Base-by-base conservation (phyloP, 2,113 vertebrate species). In the Rhagologus leucostigma region DNA sequence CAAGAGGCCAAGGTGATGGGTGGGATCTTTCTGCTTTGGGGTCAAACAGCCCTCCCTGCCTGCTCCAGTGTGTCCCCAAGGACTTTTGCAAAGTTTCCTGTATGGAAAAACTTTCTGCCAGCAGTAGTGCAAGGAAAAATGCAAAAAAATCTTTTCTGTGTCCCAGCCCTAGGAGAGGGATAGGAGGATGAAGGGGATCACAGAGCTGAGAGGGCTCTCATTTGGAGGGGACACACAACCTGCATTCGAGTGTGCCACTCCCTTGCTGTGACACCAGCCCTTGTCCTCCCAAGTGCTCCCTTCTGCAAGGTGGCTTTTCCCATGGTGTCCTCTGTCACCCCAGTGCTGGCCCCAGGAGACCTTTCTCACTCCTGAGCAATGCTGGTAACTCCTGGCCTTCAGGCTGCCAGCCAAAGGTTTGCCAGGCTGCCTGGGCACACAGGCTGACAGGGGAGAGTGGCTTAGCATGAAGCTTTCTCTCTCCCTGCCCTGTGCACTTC, bases 171-270 rank as follows among this genome's bases (percentile, higher is more conserved):
- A 0, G 18, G 20, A 81, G 12, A 3, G 50, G 30, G 9, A 42
- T 20, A 74, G 56, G 42, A 67, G 52, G 39, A 49, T 4, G 2
- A 59, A 65, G 29, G 35, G 33, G 23, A 42, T 78, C 46, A 80
- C 55, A 57, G 74, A 90, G 64, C 44, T 84, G 64, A 82, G 50
- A 35, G 42, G 16, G 32, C 27, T 90, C 21, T 73, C 79, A 7
- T 81, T 59, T 3, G 3, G 53, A 65, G 75, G 18, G 22, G 33
- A 56, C 13, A 68, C n/a, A n/a, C 3, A 76, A 41, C 41, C 59
- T 8, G 0, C 50, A n/a, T 42, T 75, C 0, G 0, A 49, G 70
- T 44, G 46, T 94, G 50, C 37, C 0, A 0, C 17, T 87, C 56
- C 52, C 52, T 84, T 1, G 0, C 77, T 6, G 1, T 55, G 81